Percentiles rank a stretch among this genome's conserved stretches.
phyloP scores from a whole-genome alignment of 2,888 invertebrate species.

The Anagyrus pseudococci region DNA sequence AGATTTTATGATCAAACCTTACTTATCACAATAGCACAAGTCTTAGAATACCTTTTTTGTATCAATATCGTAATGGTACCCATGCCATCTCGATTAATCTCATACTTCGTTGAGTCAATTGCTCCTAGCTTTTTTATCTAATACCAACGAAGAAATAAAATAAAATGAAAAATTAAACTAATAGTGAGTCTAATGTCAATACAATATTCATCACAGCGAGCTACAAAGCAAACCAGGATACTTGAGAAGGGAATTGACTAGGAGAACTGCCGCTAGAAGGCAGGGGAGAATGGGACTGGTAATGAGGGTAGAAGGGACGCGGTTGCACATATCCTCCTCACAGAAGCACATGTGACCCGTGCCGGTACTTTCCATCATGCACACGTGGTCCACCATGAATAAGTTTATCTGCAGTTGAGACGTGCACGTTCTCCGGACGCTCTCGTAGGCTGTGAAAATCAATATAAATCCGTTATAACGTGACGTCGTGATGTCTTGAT shows the following conservation, averaged over 20 bases:
- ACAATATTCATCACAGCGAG: conserved; percentile 55
- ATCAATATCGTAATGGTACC: too few species aligned
- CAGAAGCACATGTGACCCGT: conserved; percentile 98
- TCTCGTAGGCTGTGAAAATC: conserved; percentile 80
- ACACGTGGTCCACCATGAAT: conserved; percentile 98
- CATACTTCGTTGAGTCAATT: conserved; percentile 2
- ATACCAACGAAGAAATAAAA: conserved; percentile 4
- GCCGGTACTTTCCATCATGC: conserved; percentile 98
- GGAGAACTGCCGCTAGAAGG: conserved; percentile 52
- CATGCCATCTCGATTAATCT: conserved; percentile 21
- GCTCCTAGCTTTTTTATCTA: neutral
- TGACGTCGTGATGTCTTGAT: conserved; percentile 4
- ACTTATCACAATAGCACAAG: too few species aligned
- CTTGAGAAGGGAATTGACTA: conserved; percentile 51
- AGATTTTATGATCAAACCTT: too few species aligned
- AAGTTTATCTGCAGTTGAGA: conserved; percentile 93
- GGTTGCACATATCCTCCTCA: conserved; percentile 96
- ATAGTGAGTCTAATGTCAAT: conserved; percentile 37
- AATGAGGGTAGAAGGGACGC: conserved; percentile 58
- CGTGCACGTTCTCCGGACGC: conserved; percentile 90
- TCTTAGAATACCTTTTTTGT: too few species aligned
- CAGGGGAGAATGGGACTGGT: conserved; percentile 54
- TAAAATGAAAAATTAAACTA: neutral
- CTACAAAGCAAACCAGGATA: conserved; percentile 59
- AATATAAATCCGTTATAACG: conserved; percentile 24